Evolutionary conservation across 1,140 invertebrate genomes (phyloP).

Genomic region (Cotesia vestalis): DNA sequence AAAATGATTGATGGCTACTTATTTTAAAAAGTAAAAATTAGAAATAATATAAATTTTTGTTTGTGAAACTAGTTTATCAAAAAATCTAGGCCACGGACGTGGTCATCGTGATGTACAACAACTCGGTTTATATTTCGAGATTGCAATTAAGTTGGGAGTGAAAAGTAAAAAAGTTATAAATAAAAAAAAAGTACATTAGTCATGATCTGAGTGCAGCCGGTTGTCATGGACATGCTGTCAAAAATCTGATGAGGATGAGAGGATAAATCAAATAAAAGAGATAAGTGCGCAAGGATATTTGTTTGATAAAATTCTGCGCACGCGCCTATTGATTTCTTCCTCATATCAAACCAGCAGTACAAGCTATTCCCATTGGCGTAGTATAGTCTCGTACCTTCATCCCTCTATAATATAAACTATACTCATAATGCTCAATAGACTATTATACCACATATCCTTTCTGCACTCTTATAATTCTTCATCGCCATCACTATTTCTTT

Average conservation of each 20-base stretch:
- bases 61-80: too few relatives aligned
- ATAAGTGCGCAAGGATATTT: constrained; percentile 10
- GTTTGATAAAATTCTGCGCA: constrained; percentile 7
- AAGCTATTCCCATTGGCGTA: constrained; percentile 15
- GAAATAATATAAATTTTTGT: too few relatives aligned
- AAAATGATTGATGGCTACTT: too few relatives aligned
- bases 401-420: background rate
- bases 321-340: background rate
- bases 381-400: background rate
- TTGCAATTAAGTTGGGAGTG: too few relatives aligned
- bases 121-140: too few relatives aligned
- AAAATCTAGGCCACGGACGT: too few relatives aligned
- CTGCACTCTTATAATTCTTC: background rate
- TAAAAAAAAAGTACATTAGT: too few relatives aligned
- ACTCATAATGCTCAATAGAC: too few relatives aligned
- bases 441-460: background rate
- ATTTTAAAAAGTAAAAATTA: too few relatives aligned
- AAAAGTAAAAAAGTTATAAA: too few relatives aligned
- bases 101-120: too few relatives aligned
- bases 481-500: background rate
- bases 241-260: background rate
- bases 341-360: background rate
- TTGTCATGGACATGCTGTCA: background rate
- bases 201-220: background rate
- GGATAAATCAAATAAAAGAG: background rate